Conservation (phyloP, 2,113 vertebrate genomes). For the Suricata suricatta region DNA sequence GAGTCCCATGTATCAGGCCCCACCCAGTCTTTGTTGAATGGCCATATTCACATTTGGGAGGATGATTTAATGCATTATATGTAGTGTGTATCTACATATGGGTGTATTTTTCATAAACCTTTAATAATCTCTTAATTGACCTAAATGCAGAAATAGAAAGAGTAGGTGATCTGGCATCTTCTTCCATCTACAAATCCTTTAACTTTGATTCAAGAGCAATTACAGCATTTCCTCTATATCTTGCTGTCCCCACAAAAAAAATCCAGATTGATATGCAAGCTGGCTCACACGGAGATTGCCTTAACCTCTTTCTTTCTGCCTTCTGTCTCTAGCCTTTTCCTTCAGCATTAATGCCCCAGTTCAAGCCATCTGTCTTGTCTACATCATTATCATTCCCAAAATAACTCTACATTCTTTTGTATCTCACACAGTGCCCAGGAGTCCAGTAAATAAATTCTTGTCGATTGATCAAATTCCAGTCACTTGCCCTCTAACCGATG, state of each 20-base stretch:
- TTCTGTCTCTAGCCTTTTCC: slow-evolving; percentile 55
- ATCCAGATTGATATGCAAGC: slow-evolving; percentile 36
- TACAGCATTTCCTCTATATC: background rate
- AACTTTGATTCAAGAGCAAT: slow-evolving; percentile 4
- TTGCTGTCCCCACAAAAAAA: slow-evolving; percentile 1
- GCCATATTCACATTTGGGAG: background rate
- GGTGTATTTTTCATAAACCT: background rate
- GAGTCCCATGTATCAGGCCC: background rate
- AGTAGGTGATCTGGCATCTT: background rate
- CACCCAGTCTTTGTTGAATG: background rate
- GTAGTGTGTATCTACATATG: background rate
- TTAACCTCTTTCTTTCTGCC: slow-evolving; percentile 64
- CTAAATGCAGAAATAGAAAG: slow-evolving; percentile 29
- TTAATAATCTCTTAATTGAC: slow-evolving; percentile 19
- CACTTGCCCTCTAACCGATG: slow-evolving; percentile 64
- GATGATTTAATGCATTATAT: background rate
- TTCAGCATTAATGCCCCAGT: slow-evolving; percentile 50
- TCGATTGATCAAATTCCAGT: slow-evolving; percentile 71
- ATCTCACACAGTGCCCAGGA: slow-evolving; percentile 65
- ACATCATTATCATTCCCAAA: slow-evolving; percentile 63
- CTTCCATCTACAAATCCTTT: background rate
- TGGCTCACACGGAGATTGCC: background rate
- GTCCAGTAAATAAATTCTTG: slow-evolving; percentile 73
- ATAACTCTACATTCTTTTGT: slow-evolving; percentile 66
- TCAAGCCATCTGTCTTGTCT: slow-evolving; percentile 70